These are phyloP conservation scores for Xenentodon cancila DNA, from an alignment of 2,797 vertebrate genomes.

Conservation along the genomic window DNA sequence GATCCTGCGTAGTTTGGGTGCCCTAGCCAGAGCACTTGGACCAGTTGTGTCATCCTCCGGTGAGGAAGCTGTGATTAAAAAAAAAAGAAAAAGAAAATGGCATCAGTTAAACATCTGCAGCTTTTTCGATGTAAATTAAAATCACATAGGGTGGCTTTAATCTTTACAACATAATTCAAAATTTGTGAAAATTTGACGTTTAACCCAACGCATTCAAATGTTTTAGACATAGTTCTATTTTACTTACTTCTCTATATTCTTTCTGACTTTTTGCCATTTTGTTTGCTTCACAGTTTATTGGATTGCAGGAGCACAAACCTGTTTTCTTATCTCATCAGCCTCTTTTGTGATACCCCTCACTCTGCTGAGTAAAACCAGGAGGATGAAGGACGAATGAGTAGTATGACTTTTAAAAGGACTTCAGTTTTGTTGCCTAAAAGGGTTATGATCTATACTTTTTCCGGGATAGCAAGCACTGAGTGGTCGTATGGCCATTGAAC, in stretches of 20 bases:
- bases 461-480: slow-evolving; percentile 29
- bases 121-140: too few species aligned
- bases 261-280: neutral
- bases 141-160: too few species aligned
- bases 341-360: slow-evolving; percentile 87
- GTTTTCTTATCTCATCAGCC: slow-evolving; percentile 84
- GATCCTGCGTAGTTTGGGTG: slow-evolving; percentile 92
- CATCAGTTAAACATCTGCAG: too few species aligned
- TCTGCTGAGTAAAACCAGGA: slow-evolving; percentile 77
- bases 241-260: neutral
- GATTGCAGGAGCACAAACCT: slow-evolving; percentile 89
- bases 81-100: neutral
- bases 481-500: slow-evolving; percentile 9
- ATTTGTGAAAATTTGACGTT: too few species aligned
- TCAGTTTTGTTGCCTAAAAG: slow-evolving; percentile 1
- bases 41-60: slow-evolving; percentile 90
- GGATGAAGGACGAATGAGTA: slow-evolving; percentile 73
- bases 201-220: too few species aligned
- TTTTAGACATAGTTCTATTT: neutral
- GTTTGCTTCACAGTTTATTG: slow-evolving; percentile 83
- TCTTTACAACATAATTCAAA: too few species aligned
- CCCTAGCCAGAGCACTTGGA: slow-evolving; percentile 91
- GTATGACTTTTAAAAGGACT: neutral
- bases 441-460: slow-evolving; percentile 51
- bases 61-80: slow-evolving; percentile 51